Evolutionary conservation across 1,140 invertebrate genomes (phyloP), one percentile per base, ranked within the genome.

Genomic region (Drosophila dunni): DNA sequence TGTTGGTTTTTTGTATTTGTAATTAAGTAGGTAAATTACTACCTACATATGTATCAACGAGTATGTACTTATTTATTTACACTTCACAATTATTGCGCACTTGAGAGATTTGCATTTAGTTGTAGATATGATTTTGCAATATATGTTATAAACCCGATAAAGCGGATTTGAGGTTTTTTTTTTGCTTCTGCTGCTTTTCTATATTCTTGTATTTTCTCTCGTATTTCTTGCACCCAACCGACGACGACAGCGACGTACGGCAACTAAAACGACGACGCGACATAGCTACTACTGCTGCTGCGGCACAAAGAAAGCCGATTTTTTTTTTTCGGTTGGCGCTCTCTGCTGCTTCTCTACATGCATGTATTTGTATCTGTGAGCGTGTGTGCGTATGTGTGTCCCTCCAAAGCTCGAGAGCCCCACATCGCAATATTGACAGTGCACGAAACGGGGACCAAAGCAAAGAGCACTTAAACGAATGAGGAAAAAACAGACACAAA

Each of bases 161-260:
- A 73, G 60, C 73, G 53, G 75, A 79, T 61, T 73, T 69, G 36
- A 45, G 40, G 50, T 10, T 64, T 42, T 42, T 42, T 20, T 72
- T 50, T 60, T 48, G 24, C 24, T 29, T 29, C 20, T 62, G 10
- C 58, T 68, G 17, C 38, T 60, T 60, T 42, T 65, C 48, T 58
- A 38, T 56, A 24, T 42, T 69, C 40, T 66, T 74, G 69, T 48
- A 51, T 57, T 65, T 15, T 74, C 81, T 81, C 80, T 83, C 77
- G 71, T 89, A 78, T 84, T 82, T 84, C 83, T 84, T 88, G 76
- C 84, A 85, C 71, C 76, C 69, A 88, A 84, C 80, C 78, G 80
- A 89, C 80, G 80, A 72, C 84, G 80, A 89, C 88, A 81, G 84
- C 85, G 84, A 82, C 84, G 81, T 89, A 88, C 84, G 84, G 84